Evolutionary conservation across 2,113 vertebrate genomes (phyloP).

Genomic region (Oriolus oriolus): DNA sequence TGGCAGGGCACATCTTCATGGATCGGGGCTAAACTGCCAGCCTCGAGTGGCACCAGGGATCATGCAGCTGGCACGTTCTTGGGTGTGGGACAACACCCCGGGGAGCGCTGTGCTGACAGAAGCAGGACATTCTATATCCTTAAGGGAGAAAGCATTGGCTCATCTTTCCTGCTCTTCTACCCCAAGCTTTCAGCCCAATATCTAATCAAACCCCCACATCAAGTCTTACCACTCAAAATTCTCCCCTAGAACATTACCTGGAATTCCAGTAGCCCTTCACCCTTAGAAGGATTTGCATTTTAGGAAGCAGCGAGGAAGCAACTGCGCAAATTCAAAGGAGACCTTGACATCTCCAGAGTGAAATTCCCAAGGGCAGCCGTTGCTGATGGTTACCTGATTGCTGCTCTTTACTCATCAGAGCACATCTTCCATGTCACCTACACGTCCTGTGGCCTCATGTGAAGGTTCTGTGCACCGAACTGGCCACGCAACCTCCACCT

Average conservation of each 20-base stretch:
- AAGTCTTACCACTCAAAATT: not conserved
- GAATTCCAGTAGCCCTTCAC: not conserved
- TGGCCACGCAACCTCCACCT: accelerated
- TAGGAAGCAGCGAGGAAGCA: not conserved
- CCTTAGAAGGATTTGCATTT: not conserved
- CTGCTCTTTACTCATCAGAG: not conserved
- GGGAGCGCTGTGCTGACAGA: not conserved
- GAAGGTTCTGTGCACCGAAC: not conserved
- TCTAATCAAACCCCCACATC: not conserved
- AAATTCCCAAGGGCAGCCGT: accelerated
- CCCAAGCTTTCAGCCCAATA: not conserved
- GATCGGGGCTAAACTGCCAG: not conserved
- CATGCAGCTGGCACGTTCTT: not conserved
- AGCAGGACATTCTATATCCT: not conserved
- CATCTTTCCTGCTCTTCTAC: not conserved
- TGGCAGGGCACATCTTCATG: not conserved
- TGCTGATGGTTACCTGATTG: not conserved
- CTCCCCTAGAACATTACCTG: not conserved
- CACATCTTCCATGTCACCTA: not conserved
- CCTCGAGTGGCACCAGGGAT: not conserved
- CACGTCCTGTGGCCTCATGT: accelerated
- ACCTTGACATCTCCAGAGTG: not conserved
- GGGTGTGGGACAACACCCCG: not conserved
- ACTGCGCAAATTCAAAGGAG: not conserved
- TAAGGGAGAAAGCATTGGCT: not conserved